Evolutionary conservation across 2,113 vertebrate genomes (phyloP).

Genomic region (Labeo rohita): DNA sequence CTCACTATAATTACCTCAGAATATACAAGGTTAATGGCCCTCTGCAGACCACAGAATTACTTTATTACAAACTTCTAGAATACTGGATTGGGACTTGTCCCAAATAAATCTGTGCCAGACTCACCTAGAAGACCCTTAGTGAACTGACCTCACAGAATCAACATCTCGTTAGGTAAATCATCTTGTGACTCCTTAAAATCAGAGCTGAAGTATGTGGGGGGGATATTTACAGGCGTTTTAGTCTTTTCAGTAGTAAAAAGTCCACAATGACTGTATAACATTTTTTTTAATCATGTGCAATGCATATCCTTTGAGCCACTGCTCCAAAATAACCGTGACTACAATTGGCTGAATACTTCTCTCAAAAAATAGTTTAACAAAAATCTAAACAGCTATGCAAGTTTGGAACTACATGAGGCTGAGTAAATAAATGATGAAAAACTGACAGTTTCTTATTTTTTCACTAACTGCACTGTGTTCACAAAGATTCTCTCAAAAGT

Average conservation of each 20-base stretch:
- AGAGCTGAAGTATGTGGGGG: not conserved
- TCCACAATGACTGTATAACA: not conserved
- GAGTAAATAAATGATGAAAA: too few species aligned
- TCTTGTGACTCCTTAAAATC: not conserved
- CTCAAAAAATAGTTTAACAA: not conserved
- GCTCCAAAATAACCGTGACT: not conserved
- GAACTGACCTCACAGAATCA: not conserved
- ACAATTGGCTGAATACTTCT: not conserved
- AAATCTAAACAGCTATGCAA: not conserved
- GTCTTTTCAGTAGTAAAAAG: not conserved
- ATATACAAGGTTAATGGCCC: constrained; percentile 21
- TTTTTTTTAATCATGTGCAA: not conserved
- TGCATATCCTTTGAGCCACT: not conserved
- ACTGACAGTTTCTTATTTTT: not conserved
- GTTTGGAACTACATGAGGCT: not conserved
- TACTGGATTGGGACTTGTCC: not conserved
- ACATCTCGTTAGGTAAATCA: not conserved
- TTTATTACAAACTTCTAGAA: not conserved
- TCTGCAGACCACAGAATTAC: not conserved
- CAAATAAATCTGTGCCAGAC: not conserved
- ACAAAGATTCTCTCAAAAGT: not conserved
- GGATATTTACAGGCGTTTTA: not conserved
- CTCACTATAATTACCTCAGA: not conserved
- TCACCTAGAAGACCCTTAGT: not conserved
- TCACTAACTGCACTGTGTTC: not conserved